These are phyloP conservation scores for Dastarcus helophoroides DNA, from an alignment of 2,888 invertebrate species.

Conservation along the genomic window DNA sequence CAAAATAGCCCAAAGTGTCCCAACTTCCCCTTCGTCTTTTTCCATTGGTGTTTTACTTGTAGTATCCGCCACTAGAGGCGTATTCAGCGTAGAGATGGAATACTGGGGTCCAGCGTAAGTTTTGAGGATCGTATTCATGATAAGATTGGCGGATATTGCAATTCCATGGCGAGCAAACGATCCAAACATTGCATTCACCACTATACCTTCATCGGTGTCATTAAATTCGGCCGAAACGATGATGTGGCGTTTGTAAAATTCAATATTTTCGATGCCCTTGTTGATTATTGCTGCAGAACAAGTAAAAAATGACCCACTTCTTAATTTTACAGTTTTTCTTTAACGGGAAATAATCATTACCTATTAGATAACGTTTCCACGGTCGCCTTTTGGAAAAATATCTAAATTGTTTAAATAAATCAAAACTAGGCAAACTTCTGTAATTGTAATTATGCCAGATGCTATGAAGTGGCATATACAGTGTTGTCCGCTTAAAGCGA, in stretches of 20 bases:
- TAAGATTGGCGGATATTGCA: conserved; percentile 41
- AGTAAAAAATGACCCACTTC: too few relatives aligned
- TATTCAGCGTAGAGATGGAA: conserved; percentile 28
- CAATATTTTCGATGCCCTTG: conserved; percentile 33
- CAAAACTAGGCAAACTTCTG: too few relatives aligned
- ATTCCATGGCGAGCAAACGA: conserved; percentile 40
- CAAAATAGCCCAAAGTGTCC: conserved; percentile 29
- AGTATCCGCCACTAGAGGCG: conserved; percentile 26
- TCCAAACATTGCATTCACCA: conserved; percentile 35
- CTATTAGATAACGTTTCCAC: too few relatives aligned
- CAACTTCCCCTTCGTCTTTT: conserved; percentile 23
- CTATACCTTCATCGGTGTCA: conserved; percentile 11
- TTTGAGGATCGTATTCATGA: conserved; percentile 39
- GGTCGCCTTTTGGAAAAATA: too few relatives aligned
- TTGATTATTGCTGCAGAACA: conserved; percentile 32
- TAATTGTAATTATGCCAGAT: too few relatives aligned
- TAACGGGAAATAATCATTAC: too few relatives aligned
- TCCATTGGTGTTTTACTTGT: conserved; percentile 13
- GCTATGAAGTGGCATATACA: too few relatives aligned
- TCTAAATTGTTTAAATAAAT: too few relatives aligned
- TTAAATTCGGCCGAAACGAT: conserved; percentile 41
- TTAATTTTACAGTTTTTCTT: too few relatives aligned
- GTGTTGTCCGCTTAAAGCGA: too few relatives aligned
- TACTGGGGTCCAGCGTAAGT: conserved; percentile 24
- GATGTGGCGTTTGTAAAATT: conserved; percentile 36